phyloP scores from a whole-genome alignment of 2,113 vertebrate species.

The Lota lota region DNA sequence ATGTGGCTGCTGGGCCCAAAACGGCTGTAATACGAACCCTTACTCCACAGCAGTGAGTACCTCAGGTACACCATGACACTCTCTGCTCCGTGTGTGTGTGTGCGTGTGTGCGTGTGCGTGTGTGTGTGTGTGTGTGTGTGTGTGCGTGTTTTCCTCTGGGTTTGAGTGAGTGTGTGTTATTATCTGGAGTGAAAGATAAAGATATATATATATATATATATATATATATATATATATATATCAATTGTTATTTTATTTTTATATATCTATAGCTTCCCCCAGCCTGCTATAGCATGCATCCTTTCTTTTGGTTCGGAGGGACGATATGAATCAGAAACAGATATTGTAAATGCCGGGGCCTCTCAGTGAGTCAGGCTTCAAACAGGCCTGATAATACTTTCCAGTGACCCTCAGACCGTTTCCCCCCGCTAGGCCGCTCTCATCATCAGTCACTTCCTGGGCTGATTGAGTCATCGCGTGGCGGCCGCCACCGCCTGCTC shows the following conservation, averaged over 20 bases:
- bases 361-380: slow-evolving; percentile 37
- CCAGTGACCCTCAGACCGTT: slow-evolving; percentile 50
- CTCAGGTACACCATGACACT: slow-evolving; percentile 88
- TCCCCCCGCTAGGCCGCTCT: slow-evolving; percentile 46
- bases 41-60: slow-evolving; percentile 99
- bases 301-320: slow-evolving; percentile 20
- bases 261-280: not conserved
- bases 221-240: not conserved
- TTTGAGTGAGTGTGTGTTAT: not conserved
- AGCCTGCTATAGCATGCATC: not conserved
- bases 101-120: not conserved
- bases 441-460: slow-evolving; percentile 62
- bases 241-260: not conserved
- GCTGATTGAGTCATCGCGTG: slow-evolving; percentile 59
- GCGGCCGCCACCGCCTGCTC: not conserved
- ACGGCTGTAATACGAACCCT: slow-evolving; percentile 85
- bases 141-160: not conserved
- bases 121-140: slow-evolving; percentile 2
- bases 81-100: not conserved
- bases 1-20: slow-evolving; percentile 99
- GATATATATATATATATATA: too few species aligned
- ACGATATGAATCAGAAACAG: slow-evolving; percentile 40
- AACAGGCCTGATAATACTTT: slow-evolving; percentile 49
- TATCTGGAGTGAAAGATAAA: not conserved
- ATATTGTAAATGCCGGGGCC: slow-evolving; percentile 22